phyloP scores from a whole-genome alignment of 2,797 vertebrate species.

The Leptatherina wallacei region DNA sequence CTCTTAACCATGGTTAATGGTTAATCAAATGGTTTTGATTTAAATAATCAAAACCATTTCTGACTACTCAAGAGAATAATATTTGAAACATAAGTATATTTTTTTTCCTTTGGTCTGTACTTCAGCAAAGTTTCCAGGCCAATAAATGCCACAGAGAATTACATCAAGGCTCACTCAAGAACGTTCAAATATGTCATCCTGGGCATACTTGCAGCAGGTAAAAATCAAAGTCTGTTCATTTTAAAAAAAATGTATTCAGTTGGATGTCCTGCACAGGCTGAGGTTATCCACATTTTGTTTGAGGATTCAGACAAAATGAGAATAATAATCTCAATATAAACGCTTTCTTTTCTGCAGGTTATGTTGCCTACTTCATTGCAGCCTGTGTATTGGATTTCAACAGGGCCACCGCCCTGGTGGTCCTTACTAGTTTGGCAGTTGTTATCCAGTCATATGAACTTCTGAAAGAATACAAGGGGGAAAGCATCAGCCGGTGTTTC shows the following conservation, averaged over 20 bases:
- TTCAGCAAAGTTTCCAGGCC: slow-evolving; percentile 82
- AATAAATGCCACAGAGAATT: slow-evolving; percentile 71
- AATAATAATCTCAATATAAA: background rate
- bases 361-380: slow-evolving; percentile 87
- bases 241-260: background rate
- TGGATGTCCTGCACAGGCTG: background rate
- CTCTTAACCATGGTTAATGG: too few relatives aligned
- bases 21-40: background rate
- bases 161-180: slow-evolving; percentile 79
- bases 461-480: slow-evolving; percentile 82
- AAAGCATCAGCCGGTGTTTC: slow-evolving; percentile 77
- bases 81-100: background rate
- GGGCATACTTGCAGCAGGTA: slow-evolving; percentile 89
- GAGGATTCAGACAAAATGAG: background rate
- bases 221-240: slow-evolving; percentile 1
- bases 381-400: slow-evolving; percentile 90
- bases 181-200: slow-evolving; percentile 76
- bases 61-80: background rate
- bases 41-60: background rate
- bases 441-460: slow-evolving; percentile 73
- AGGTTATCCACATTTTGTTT: background rate
- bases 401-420: slow-evolving; percentile 87
- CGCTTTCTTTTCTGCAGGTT: slow-evolving; percentile 79
- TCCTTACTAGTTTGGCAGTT: slow-evolving; percentile 86
- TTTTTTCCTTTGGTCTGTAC: slow-evolving; percentile 49